phyloP scores from a whole-genome alignment of 2,888 invertebrate species.

The Dorcus hopei region DNA sequence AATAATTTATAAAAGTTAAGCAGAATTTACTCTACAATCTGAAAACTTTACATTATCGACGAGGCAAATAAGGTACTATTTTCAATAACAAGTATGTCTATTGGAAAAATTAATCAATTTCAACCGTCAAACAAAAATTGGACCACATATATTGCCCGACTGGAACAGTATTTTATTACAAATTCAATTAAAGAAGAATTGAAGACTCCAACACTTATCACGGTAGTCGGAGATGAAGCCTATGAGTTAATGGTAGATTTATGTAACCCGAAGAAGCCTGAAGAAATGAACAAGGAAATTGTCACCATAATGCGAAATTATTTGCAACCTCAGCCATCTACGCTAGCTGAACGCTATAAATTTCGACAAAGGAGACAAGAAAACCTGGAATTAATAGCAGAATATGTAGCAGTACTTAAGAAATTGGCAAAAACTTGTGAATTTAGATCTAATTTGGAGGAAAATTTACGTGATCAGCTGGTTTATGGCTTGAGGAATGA shows the following conservation, averaged over 20 bases:
- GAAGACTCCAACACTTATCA: conserved; percentile 10
- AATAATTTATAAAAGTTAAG: too few relatives aligned
- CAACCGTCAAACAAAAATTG: conserved; percentile 6
- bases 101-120: conserved; percentile 4
- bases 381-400: background rate
- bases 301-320: conserved; percentile 12
- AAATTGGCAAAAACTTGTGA: background rate
- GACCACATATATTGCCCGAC: conserved; percentile 9
- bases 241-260: conserved; percentile 15
- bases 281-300: conserved; percentile 4
- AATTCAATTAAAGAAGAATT: conserved; percentile 11
- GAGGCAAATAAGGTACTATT: too few relatives aligned
- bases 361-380: conserved; percentile 10
- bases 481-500: conserved; percentile 3
- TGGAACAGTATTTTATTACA: conserved; percentile 14
- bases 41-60: background rate
- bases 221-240: conserved; percentile 15
- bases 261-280: conserved; percentile 8
- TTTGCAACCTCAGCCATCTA: conserved; percentile 14
- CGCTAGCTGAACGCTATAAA: conserved; percentile 16
- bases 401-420: conserved; percentile 1
- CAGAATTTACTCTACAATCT: too few relatives aligned
- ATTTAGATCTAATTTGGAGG: too few relatives aligned
- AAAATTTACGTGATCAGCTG: conserved; percentile 10
- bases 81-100: conserved; percentile 1